phyloP scores from a whole-genome alignment of 2,797 vertebrate genomes.

The Hyperoplus immaculatus region DNA sequence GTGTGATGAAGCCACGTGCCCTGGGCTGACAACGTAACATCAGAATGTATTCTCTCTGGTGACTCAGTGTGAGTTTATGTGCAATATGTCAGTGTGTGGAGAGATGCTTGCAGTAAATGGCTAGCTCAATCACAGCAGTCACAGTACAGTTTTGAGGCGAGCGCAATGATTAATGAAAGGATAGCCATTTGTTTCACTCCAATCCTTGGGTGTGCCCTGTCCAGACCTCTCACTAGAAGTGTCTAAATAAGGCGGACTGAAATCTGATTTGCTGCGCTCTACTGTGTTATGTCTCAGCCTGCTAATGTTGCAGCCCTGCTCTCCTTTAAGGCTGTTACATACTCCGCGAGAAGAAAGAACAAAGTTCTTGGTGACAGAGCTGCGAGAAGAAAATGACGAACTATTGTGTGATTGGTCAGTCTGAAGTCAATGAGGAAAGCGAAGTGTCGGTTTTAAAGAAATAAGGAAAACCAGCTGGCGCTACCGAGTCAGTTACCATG shows the following conservation, averaged over 20 bases:
- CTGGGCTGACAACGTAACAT: constrained; percentile 44
- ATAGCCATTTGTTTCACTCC: background rate
- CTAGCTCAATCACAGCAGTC: constrained; percentile 31
- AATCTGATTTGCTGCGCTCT: background rate
- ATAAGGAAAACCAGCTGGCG: too few species aligned
- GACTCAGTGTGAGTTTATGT: constrained; percentile 21
- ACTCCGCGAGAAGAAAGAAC: too few species aligned
- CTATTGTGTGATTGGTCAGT: too few species aligned
- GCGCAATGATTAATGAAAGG: background rate
- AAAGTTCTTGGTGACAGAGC: too few species aligned
- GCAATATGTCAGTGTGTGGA: constrained; percentile 7
- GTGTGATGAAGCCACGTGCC: constrained; percentile 50
- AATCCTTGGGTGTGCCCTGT: background rate
- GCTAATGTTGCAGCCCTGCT: background rate
- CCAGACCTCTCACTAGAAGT: background rate
- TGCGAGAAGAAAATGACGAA: too few species aligned
- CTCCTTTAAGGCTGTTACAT: too few species aligned
- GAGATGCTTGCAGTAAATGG: constrained; percentile 27
- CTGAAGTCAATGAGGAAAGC: too few species aligned
- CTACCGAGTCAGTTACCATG: too few species aligned
- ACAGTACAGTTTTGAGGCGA: constrained; percentile 23
- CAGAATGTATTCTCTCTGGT: constrained; percentile 35
- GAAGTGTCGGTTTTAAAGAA: too few species aligned
- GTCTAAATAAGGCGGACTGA: background rate
- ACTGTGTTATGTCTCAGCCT: background rate